These are phyloP conservation scores for Cheilosia urbana DNA, from an alignment of 2,888 invertebrate species.

Conservation along the genomic window DNA sequence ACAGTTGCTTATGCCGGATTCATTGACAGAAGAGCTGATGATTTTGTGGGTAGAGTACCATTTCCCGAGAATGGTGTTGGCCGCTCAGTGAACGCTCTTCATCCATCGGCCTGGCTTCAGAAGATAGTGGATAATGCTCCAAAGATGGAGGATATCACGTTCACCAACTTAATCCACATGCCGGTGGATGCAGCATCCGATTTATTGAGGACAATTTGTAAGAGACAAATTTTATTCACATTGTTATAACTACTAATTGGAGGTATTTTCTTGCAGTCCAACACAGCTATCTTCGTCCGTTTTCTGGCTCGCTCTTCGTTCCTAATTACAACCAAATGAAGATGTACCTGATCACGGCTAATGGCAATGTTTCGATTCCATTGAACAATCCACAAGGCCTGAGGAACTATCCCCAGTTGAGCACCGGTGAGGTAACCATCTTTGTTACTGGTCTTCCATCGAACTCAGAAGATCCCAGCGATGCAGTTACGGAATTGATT, in stretches of 20 bases:
- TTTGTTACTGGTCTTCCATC: conserved; percentile 81
- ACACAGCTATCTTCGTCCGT: conserved; percentile 34
- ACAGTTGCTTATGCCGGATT: conserved; percentile 5
- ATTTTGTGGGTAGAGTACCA: background rate
- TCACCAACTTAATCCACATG: conserved; percentile 25
- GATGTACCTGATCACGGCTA: conserved; percentile 49
- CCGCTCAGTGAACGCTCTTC: background rate
- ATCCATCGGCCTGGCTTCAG: conserved; percentile 9
- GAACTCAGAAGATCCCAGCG: conserved; percentile 77
- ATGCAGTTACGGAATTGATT: conserved; percentile 78
- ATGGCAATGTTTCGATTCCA: conserved; percentile 62
- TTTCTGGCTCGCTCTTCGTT: conserved; percentile 12
- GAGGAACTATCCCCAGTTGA: conserved; percentile 78
- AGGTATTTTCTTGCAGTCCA: conserved; percentile 23
- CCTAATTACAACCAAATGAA: conserved; percentile 36
- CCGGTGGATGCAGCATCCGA: conserved; percentile 33
- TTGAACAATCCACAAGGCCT: conserved; percentile 76
- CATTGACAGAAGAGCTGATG: background rate
- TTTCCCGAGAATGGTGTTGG: conserved; percentile 21
- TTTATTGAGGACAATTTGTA: conserved; percentile 56
- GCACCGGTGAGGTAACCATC: conserved; percentile 80
- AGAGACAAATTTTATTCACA: background rate
- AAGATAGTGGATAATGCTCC: conserved; percentile 18
- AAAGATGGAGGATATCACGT: conserved; percentile 49
- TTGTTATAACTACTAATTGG: background rate